phyloP scores from a whole-genome alignment of 2,797 vertebrate genomes.

The Pseudochaenichthys georgianus region DNA sequence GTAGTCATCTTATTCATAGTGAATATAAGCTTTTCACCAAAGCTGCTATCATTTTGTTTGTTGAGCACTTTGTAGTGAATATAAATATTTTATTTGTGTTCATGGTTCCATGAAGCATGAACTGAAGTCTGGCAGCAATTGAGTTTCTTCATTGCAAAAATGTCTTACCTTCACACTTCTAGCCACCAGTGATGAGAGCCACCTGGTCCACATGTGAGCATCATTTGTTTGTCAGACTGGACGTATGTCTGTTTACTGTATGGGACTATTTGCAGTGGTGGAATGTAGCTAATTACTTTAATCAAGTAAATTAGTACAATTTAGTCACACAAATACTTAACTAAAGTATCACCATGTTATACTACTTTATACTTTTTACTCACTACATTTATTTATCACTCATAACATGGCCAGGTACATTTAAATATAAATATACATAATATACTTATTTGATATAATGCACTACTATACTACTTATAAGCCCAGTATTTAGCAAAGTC shows the following conservation, averaged over 20 bases:
- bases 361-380: too few species aligned
- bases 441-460: too few species aligned
- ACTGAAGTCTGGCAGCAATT: slow-evolving; percentile 1
- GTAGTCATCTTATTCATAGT: neutral
- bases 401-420: too few species aligned
- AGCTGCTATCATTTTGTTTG: neutral
- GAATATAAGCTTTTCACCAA: neutral
- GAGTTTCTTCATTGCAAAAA: neutral
- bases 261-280: too few species aligned
- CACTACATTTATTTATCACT: too few species aligned
- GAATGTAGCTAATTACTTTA: too few species aligned
- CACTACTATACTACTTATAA: too few species aligned
- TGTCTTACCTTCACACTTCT: slow-evolving; percentile 20
- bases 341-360: too few species aligned
- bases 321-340: too few species aligned
- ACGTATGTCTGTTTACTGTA: neutral
- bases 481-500: too few species aligned
- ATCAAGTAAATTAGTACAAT: too few species aligned
- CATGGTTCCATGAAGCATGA: neutral
- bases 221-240: neutral
- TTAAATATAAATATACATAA: too few species aligned
- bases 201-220: slow-evolving; percentile 12
- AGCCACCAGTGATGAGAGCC: neutral
- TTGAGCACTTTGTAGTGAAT: neutral
- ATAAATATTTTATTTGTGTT: neutral